phyloP scores from a whole-genome alignment of 2,113 vertebrate genomes.

The Bujurquina vittata region DNA sequence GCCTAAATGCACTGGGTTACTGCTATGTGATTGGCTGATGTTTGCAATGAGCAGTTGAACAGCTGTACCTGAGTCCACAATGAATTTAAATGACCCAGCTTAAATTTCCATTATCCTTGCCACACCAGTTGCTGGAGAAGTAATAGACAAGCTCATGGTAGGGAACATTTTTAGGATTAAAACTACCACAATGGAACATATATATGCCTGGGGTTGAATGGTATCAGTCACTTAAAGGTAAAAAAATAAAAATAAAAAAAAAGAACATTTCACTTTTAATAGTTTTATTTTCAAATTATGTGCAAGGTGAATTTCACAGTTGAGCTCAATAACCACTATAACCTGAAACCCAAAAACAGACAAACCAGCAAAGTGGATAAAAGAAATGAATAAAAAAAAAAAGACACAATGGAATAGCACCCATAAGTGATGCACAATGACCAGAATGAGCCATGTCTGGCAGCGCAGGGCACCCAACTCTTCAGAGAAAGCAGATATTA shows the following conservation, averaged over 20 bases:
- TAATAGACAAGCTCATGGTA: background rate
- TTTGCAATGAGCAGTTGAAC: no score
- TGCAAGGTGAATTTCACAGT: conserved; percentile 88
- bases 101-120: background rate
- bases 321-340: conserved; percentile 80
- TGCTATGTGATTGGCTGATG: background rate
- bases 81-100: background rate
- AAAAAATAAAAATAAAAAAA: background rate
- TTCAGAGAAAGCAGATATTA: conserved; percentile 43
- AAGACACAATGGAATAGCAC: conserved; percentile 68
- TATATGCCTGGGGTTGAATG: background rate
- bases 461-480: conserved; percentile 14
- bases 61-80: background rate
- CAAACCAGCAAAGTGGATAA: conserved; percentile 52
- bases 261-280: conserved; percentile 51
- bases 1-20: background rate
- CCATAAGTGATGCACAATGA: conserved; percentile 45
- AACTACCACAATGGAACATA: background rate
- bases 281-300: conserved; percentile 84
- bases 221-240: background rate
- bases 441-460: conserved; percentile 29
- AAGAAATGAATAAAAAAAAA: background rate
- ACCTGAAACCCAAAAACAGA: conserved; percentile 70
- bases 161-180: background rate
- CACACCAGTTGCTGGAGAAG: background rate